Percentiles rank a stretch among this genome's conserved stretches.
Conservation (phyloP, 1,140 invertebrate genomes). For the Brachionus manjavacas region DNA sequence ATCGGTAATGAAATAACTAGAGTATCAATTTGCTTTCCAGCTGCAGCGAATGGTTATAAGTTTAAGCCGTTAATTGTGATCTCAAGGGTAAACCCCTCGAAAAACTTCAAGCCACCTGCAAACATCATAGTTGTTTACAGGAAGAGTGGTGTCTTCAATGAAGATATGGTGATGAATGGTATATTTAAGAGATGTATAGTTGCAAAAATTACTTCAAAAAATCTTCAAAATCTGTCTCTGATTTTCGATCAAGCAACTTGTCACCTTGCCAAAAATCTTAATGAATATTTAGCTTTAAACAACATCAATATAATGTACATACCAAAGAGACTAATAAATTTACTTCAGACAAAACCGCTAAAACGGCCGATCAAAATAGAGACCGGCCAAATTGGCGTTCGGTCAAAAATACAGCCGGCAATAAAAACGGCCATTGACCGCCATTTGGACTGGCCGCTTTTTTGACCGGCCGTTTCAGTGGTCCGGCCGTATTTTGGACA, state of each 20-base stretch:
- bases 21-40: neutral
- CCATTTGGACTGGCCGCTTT: too few relatives aligned
- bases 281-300: too few relatives aligned
- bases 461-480: too few relatives aligned
- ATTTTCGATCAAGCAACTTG: conserved; percentile 1
- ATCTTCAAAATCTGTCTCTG: neutral
- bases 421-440: too few relatives aligned
- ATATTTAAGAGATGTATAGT: conserved; percentile 2
- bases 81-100: neutral
- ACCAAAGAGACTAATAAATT: too few relatives aligned
- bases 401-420: too few relatives aligned
- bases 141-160: neutral
- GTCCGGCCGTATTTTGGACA: too few relatives aligned
- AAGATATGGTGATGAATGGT: conserved; percentile 8
- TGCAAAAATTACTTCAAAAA: neutral
- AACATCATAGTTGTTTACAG: neutral
- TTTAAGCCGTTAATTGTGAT: neutral
- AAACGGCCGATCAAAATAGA: too few relatives aligned
- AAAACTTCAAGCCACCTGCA: neutral
- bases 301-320: too few relatives aligned
- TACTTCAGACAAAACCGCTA: too few relatives aligned
- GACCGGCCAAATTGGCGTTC: too few relatives aligned
- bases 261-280: neutral
- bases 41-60: neutral
- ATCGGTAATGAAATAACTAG: neutral